phyloP scores from a whole-genome alignment of 2,797 vertebrate species.

The Meda fulgida region DNA sequence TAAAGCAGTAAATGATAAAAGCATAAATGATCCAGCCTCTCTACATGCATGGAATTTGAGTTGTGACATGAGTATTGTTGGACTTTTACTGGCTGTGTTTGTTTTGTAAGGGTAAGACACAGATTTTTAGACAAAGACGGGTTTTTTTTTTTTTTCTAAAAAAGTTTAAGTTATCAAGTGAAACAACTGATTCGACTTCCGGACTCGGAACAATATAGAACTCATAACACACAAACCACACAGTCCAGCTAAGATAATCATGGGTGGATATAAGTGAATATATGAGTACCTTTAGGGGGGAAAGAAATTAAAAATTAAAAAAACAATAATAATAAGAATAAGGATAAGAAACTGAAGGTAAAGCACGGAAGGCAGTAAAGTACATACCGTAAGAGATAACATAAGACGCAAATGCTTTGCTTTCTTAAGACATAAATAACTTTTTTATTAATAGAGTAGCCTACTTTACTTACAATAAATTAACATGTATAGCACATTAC shows the following conservation, averaged over 20 bases:
- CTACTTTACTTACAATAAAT: background rate
- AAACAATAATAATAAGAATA: background rate
- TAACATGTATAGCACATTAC: background rate
- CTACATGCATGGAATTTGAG: background rate
- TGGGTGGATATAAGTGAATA: background rate
- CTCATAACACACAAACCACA: background rate
- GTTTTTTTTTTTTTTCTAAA: background rate
- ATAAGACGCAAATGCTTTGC: background rate
- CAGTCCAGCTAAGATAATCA: background rate
- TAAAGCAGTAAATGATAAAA: no score
- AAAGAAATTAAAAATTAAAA: background rate
- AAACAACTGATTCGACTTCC: slow-evolving; percentile 15
- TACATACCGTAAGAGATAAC: no score
- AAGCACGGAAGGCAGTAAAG: no score
- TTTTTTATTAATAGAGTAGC: background rate
- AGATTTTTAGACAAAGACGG: background rate
- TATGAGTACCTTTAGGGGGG: background rate
- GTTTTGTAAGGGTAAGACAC: slow-evolving; percentile 1
- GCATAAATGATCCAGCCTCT: background rate
- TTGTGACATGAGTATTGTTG: no score
- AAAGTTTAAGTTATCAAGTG: background rate
- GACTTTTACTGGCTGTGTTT: background rate
- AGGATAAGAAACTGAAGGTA: no score
- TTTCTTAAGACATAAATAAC: background rate
- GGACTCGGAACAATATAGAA: background rate